Base-by-base conservation (phyloP, 2,113 vertebrate species). In the Paratilapia polleni region DNA sequence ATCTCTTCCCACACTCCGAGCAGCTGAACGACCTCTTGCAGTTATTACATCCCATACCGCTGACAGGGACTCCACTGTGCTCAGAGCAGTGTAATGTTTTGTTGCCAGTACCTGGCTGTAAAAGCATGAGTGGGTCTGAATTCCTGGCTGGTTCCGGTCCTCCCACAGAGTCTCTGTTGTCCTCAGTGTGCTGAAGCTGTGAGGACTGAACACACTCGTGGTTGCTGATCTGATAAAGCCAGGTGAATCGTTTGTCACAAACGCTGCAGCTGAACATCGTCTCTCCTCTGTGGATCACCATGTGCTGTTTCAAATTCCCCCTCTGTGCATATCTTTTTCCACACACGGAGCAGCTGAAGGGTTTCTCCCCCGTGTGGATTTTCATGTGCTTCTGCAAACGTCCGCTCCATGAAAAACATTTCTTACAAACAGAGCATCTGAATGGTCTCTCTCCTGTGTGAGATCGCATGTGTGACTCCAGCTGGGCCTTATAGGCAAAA, bases 281-380 rank as follows among this genome's bases (percentile, higher is more conserved):
- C n/a, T 84, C 88, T 74, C 84, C 6, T 58, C 66, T 84, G 24
- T 87, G 85, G 1, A n/a, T 14, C 1, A 3, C 1, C 84, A 81
- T 87, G 57, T 89, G 84, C 49, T 58, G 62, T 2, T 79, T 86
- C 62, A 89, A 10, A 22, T 89, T 76, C 13, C 84, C 77, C 41
- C 76, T 62, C 1, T 80, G 63, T 0, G 84, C 61, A 1, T 86
- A 89, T 2, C 14, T 73, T n/a, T 83, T 89, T 0, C 81, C 70
- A 2, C 84, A 89, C 2, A 78, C 6, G 0, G 89, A 83, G 74
- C 96, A 97, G 20, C 6, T 54, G 19, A 89, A 84, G 0, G 85
- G 89, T 38, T 89, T 87, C 76, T 85, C 88, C 3, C 79, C 80
- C 0, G 73, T 77, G 74, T 91, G 92, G 81, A 85, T 78, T 47